Conservation (phyloP, 2,888 invertebrate genomes). For the Xylophagus ater region DNA sequence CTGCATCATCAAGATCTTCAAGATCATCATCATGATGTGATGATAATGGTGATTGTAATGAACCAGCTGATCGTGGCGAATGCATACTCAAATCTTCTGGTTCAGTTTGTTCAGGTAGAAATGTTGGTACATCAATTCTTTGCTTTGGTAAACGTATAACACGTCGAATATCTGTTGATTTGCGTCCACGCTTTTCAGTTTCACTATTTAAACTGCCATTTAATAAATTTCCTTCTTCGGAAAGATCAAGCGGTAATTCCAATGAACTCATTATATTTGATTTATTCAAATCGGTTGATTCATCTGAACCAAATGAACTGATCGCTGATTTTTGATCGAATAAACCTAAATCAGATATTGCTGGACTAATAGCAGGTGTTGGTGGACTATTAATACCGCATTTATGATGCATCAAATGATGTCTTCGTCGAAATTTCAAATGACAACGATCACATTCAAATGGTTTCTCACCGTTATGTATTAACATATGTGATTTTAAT, state of each 20-base stretch:
- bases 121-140: constrained; percentile 28
- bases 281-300: constrained; percentile 23
- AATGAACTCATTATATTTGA: constrained; percentile 25
- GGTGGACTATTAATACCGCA: constrained; percentile 47
- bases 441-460: constrained; percentile 72
- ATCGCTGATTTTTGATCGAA: constrained; percentile 33
- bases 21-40: constrained; percentile 43
- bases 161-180: constrained; percentile 43
- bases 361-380: constrained; percentile 29
- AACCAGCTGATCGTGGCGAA: constrained; percentile 29
- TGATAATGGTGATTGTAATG: constrained; percentile 40
- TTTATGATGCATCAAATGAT: constrained; percentile 77
- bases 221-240: constrained; percentile 38
- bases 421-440: constrained; percentile 69
- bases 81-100: constrained; percentile 81
- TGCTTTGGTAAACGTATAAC: constrained; percentile 41
- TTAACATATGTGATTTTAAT: constrained; percentile 76
- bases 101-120: constrained; percentile 74
- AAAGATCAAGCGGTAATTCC: constrained; percentile 40
- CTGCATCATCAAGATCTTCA: constrained; percentile 44
- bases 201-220: constrained; percentile 29
- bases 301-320: constrained; percentile 34
- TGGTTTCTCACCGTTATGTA: constrained; percentile 84
- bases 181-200: constrained; percentile 33
- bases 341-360: constrained; percentile 21